phyloP scores from a whole-genome alignment of 2,113 vertebrate species.

The Corapipo altera region DNA sequence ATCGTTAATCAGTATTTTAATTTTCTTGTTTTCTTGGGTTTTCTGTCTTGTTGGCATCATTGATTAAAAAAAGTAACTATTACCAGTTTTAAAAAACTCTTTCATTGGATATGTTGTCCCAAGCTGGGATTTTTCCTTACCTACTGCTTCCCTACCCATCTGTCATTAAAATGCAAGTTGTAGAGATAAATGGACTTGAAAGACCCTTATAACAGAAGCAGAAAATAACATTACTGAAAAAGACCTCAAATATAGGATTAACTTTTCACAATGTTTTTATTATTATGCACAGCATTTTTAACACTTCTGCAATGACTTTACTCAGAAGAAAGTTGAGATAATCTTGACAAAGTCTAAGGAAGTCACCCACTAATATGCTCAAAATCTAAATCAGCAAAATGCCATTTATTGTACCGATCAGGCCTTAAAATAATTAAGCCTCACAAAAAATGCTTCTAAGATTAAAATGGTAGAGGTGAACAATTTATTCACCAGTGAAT shows the following conservation, averaged over 20 bases:
- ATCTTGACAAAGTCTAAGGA: not conserved
- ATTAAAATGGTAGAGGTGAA: not conserved
- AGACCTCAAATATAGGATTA: not conserved
- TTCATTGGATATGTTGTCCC: not conserved
- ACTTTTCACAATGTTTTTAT: not conserved
- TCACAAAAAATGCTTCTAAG: not conserved
- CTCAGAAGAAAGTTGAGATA: not conserved
- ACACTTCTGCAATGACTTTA: not conserved
- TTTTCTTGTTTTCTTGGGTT: not conserved
- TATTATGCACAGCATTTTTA: not conserved
- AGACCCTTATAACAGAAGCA: not conserved
- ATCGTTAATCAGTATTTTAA: not conserved
- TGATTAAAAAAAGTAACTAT: not conserved
- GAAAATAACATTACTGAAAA: not conserved
- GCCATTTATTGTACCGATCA: not conserved
- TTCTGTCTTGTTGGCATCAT: not conserved
- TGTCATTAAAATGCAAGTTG: constrained; percentile 42
- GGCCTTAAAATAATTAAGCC: not conserved
- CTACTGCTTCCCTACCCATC: not conserved
- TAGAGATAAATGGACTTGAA: not conserved
- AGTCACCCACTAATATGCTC: not conserved
- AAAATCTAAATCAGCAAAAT: not conserved
- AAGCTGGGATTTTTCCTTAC: not conserved
- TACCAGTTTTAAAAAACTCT: not conserved
- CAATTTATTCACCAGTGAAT: not conserved